phyloP scores from a whole-genome alignment of 2,113 vertebrate genomes.

The Hippocampus abdominalis region DNA sequence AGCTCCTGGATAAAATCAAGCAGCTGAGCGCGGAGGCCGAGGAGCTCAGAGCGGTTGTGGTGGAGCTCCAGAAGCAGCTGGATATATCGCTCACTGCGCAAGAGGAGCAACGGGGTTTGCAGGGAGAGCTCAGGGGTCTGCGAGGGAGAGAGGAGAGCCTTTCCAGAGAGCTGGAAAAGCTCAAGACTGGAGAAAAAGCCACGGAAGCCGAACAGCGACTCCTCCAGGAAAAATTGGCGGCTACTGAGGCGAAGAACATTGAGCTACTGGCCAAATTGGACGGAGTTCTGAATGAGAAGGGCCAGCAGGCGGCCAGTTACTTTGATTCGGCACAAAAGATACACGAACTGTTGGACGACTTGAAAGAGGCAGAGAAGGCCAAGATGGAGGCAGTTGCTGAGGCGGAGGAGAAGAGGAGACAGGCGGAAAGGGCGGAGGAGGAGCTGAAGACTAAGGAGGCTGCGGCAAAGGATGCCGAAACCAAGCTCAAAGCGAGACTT shows the following conservation, averaged over 20 bases:
- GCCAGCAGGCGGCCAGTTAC: constrained; percentile 62
- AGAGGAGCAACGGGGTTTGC: constrained; percentile 68
- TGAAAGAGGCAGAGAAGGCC: constrained; percentile 75
- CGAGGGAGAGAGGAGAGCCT: constrained; percentile 62
- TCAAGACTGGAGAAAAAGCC: constrained; percentile 50
- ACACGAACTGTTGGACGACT: constrained; percentile 72
- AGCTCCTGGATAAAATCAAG: constrained; percentile 73
- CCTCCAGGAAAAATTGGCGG: constrained; percentile 64
- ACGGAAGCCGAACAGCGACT: constrained; percentile 50
- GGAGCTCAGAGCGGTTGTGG: constrained; percentile 74
- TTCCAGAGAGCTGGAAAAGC: constrained; percentile 62
- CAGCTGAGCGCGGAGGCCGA: constrained; percentile 82
- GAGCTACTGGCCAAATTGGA: constrained; percentile 69
- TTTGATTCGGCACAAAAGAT: constrained; percentile 75
- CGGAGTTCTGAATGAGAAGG: constrained; percentile 64
- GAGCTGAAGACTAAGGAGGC: constrained; percentile 75
- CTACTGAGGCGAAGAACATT: constrained; percentile 69
- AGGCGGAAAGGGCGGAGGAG: constrained; percentile 69
- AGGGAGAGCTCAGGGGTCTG: constrained; percentile 51
- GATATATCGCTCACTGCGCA: constrained; percentile 74
- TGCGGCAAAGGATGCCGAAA: constrained; percentile 62
- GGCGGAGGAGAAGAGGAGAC: constrained; percentile 56
- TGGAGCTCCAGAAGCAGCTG: constrained; percentile 80
- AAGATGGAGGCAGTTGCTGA: constrained; percentile 69
- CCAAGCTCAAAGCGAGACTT: constrained; percentile 55